Evolutionary conservation across 2,888 invertebrate genomes (phyloP).

Genomic region (Apamea sordens): DNA sequence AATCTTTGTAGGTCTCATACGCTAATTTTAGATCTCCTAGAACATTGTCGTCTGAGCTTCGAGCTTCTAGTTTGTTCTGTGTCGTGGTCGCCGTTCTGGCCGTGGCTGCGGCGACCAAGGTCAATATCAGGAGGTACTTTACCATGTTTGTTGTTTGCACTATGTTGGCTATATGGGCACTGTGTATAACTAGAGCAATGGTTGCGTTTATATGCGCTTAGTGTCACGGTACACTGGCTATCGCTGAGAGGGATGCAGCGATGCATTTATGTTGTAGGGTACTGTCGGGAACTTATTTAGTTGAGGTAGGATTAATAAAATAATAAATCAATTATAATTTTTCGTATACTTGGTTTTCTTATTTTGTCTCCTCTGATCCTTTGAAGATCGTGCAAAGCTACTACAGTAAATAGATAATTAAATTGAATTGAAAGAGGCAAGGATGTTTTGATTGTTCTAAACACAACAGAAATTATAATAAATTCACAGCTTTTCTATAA

Average conservation of each 20-base stretch:
- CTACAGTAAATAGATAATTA: not conserved
- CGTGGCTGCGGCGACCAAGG: slow-evolving; percentile 88
- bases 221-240: slow-evolving; percentile 87
- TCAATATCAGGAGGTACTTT: slow-evolving; percentile 90
- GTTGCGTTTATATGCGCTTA: slow-evolving; percentile 88
- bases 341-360: not conserved
- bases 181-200: slow-evolving; percentile 85
- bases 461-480: not conserved
- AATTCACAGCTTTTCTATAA: not conserved
- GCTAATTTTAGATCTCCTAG: slow-evolving; percentile 93
- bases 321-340: too few species aligned
- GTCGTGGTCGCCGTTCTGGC: slow-evolving; percentile 89
- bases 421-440: not conserved
- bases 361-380: not conserved
- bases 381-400: too few species aligned
- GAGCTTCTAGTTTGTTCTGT: slow-evolving; percentile 85
- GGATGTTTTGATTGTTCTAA: too few species aligned
- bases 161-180: slow-evolving; percentile 84
- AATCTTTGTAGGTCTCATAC: slow-evolving; percentile 95
- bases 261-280: slow-evolving; percentile 85
- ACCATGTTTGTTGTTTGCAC: slow-evolving; percentile 89
- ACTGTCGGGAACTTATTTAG: slow-evolving; percentile 71
- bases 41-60: slow-evolving; percentile 86
- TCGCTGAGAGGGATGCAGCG: slow-evolving; percentile 87
- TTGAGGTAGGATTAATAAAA: slow-evolving; percentile 21